A percentile compares a stretch with the other conserved stretches of the same genome.
phyloP scores from a whole-genome alignment of 2,888 invertebrate species.

The Galerucella calmariensis region DNA sequence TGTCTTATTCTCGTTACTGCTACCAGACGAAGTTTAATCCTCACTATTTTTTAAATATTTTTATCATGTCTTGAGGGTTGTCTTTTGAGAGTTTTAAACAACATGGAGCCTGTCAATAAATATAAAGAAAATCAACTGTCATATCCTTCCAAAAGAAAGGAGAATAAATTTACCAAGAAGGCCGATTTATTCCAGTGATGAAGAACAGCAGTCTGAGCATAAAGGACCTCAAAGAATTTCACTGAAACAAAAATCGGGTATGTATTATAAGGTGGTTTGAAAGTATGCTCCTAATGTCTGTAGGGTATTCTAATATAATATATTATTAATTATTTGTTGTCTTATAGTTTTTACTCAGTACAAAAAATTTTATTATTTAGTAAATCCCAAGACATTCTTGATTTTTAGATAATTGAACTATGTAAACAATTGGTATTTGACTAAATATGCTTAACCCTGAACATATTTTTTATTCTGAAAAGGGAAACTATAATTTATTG shows the following conservation, averaged over 20 bases:
- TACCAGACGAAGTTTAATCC: too few relatives aligned
- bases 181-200: conserved; percentile 18
- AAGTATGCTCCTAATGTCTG: not conserved
- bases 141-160: conserved; percentile 23
- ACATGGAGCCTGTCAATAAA: too few relatives aligned
- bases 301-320: not conserved
- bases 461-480: not conserved
- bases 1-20: too few relatives aligned
- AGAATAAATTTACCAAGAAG: conserved; percentile 25
- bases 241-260: conserved; percentile 12
- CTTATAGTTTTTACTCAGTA: conserved; percentile 5
- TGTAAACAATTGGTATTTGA: conserved; percentile 13
- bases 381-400: conserved; percentile 8
- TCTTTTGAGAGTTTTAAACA: too few relatives aligned
- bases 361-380: not conserved
- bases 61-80: too few relatives aligned
- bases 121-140: too few relatives aligned
- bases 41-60: too few relatives aligned
- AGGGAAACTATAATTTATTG: not conserved
- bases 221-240: conserved; percentile 26
- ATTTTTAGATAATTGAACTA: conserved; percentile 11
- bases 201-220: conserved; percentile 24
- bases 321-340: conserved; percentile 5
- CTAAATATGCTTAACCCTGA: not conserved
- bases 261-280: conserved; percentile 11